These are phyloP conservation scores for Cosmorhoe ocellata DNA, from an alignment of 2,888 invertebrate species.

Conservation along the genomic window DNA sequence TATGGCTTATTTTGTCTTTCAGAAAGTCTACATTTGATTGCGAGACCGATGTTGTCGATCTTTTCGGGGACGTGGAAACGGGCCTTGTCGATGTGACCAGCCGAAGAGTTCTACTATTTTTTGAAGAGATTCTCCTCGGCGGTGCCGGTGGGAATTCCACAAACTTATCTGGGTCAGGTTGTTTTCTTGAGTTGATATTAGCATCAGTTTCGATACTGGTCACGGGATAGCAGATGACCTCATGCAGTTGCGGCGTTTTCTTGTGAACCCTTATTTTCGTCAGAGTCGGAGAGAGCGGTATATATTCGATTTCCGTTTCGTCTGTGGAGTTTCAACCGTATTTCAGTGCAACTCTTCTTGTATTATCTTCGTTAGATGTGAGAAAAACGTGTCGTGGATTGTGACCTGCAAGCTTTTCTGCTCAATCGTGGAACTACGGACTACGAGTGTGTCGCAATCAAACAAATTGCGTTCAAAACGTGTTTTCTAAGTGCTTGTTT, in stretches of 20 bases:
- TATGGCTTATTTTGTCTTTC: conserved; percentile 84
- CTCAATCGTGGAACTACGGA: conserved; percentile 60
- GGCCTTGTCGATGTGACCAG: conserved; percentile 82
- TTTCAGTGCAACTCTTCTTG: conserved; percentile 49
- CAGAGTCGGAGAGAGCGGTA: conserved; percentile 90
- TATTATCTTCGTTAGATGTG: conserved; percentile 59
- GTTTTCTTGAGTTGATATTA: conserved; percentile 80
- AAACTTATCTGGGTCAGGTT: conserved; percentile 57
- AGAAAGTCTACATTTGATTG: conserved; percentile 83
- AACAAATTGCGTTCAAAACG: conserved; percentile 30
- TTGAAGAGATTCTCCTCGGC: conserved; percentile 89
- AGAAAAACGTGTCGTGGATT: conserved; percentile 62
- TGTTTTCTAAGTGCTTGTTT: conserved; percentile 59
- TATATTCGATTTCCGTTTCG: conserved; percentile 90
- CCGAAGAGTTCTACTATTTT: conserved; percentile 86
- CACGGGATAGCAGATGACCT: conserved; percentile 84
- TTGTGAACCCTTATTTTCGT: conserved; percentile 91
- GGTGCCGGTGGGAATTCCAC: conserved; percentile 85
- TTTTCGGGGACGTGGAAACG: conserved; percentile 59
- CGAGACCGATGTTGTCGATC: conserved; percentile 48
- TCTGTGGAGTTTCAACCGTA: conserved; percentile 84
- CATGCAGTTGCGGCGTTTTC: conserved; percentile 76
- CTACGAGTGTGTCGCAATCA: conserved; percentile 54
- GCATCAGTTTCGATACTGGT: conserved; percentile 62
- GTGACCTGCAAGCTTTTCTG: conserved; percentile 58